Percentiles rank a stretch among this genome's conserved stretches.
These are phyloP conservation scores for Neelides folsomi DNA, from an alignment of 2,888 invertebrate species.

Conservation along the genomic window DNA sequence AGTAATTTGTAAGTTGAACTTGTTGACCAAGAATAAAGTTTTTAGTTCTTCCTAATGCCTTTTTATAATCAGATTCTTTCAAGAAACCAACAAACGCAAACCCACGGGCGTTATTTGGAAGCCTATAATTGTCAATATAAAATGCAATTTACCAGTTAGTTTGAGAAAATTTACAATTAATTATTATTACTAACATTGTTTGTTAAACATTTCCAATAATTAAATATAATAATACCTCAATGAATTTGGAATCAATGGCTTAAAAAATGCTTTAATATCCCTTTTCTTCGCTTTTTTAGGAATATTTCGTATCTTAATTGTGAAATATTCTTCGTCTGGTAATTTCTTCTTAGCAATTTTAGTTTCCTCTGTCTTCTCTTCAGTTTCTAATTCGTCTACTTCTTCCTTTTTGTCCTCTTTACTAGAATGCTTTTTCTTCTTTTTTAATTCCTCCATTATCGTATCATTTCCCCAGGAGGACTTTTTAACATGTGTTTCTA, in stretches of 20 bases:
- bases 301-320: conserved; percentile 61
- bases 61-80: conserved; percentile 61
- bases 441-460: conserved; percentile 34
- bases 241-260: conserved; percentile 61
- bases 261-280: conserved; percentile 71
- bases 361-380: conserved; percentile 37
- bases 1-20: no score
- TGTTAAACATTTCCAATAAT: no score
- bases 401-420: conserved; percentile 23
- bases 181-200: no score
- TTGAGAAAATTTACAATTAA: no score
- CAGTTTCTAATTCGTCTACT: conserved; percentile 35
- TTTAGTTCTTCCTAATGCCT: conserved; percentile 68
- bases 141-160: no score
- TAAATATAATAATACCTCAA: conserved; percentile 43
- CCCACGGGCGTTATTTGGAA: conserved; percentile 62
- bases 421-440: conserved; percentile 23
- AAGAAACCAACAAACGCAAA: conserved; percentile 85
- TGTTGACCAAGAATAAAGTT: conserved; percentile 54
- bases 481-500: conserved; percentile 61
- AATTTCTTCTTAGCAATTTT: conserved; percentile 34
- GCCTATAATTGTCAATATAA: conserved; percentile 22
- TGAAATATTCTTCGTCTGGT: conserved; percentile 41
- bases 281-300: conserved; percentile 68
- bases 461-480: conserved; percentile 30